Evolutionary conservation across 2,113 vertebrate genomes (phyloP), one percentile per base, ranked within the genome.

Genomic region (Prionailurus bengalensis): DNA sequence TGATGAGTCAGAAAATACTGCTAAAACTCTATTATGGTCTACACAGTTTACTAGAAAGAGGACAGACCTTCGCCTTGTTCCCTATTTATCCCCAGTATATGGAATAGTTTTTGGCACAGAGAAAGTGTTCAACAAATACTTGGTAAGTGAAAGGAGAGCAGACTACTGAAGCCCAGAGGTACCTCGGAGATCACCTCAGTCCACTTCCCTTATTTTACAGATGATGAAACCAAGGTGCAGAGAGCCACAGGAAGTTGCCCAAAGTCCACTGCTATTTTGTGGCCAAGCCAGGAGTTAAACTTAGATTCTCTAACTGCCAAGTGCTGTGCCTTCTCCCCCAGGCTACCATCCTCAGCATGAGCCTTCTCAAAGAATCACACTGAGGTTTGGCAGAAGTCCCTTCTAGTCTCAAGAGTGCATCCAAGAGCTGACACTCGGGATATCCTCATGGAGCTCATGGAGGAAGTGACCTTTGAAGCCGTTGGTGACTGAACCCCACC

Each of bases 371-470:
- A 65, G 63, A 25, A 8, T 63, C 71, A 27, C 29, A 5, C 58
- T 45, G 80, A 33, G 23, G 42, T 27, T 39, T 66, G 83, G 29
- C 68, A 45, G 79, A 85, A 51, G 68, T 36, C 55, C n/a, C 91
- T 33, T 29, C 17, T 7, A 3, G 42, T 61, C 33, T 71, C 88
- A 48, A 61, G 53, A 13, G 51, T 4, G 4, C 11, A 11, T 31
- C 53, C 8, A 0, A 19, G 16, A 27, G 82, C 29, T 19, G 6
- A 21, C 36, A 3, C 12, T 14, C 0, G 12, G 19, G 21, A 1
- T 16, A 8, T 39, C 17, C 19, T 29, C 23, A 14, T 45, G 71
- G 36, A 27, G n/a, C 68, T 42, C 14, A 4, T 5, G 17, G 25
- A 73, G 45, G 76, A 71, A 33, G 39, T 2, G 6, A 66, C 51